These are phyloP conservation scores for Euleptes europaea DNA, from an alignment of 2,113 vertebrate species.

Conservation along the genomic window DNA sequence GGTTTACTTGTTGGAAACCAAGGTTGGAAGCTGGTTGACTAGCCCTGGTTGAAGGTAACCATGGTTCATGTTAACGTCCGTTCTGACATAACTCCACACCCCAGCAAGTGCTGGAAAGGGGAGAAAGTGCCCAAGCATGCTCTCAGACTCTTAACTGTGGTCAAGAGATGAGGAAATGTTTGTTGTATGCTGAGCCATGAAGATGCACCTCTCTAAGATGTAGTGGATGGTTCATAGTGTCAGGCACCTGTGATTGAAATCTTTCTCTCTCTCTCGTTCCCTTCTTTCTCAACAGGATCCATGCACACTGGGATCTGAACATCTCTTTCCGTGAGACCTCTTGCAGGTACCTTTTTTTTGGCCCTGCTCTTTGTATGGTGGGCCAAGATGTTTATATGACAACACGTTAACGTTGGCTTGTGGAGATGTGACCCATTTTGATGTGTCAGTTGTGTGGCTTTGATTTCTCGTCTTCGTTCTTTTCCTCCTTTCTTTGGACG, in stretches of 20 bases:
- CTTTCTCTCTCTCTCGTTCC: constrained; percentile 14
- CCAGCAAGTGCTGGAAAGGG: too few species aligned
- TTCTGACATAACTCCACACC: too few species aligned
- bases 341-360: constrained; percentile 75
- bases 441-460: neutral
- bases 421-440: neutral
- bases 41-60: neutral
- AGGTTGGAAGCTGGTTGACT: neutral
- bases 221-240: neutral
- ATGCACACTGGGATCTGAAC: constrained; percentile 84
- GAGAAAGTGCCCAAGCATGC: too few species aligned
- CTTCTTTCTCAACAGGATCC: constrained; percentile 71
- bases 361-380: constrained; percentile 43
- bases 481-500: neutral
- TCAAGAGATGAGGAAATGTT: neutral
- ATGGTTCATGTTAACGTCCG: neutral
- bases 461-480: neutral
- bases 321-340: constrained; percentile 84
- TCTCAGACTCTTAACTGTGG: neutral
- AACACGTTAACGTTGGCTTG: neutral
- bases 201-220: neutral
- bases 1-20: neutral
- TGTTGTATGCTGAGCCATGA: rapidly evolving
- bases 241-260: constrained; percentile 38
- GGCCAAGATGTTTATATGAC: constrained; percentile 26